Evolutionary conservation across 2,797 vertebrate genomes (phyloP).

Genomic region (Falco rusticolus): DNA sequence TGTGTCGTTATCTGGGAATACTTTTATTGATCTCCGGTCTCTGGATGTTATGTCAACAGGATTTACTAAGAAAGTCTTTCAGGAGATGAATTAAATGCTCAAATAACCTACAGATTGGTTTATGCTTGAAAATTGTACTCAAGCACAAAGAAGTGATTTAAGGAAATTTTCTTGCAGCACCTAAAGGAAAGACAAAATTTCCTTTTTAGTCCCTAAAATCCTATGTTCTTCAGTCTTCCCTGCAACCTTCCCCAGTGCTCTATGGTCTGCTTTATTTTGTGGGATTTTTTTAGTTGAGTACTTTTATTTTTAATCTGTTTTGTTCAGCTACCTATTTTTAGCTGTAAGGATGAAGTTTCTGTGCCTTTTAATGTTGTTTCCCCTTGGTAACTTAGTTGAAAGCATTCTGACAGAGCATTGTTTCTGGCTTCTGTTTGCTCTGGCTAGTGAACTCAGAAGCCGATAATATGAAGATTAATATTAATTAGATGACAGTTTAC

Average conservation of each 20-base stretch:
- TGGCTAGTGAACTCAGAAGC: not conserved
- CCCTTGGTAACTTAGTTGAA: not conserved
- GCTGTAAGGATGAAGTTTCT: not conserved
- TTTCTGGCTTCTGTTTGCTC: not conserved
- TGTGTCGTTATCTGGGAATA: not conserved
- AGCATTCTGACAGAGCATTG: not conserved
- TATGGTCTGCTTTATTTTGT: not conserved
- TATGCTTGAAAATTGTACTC: not conserved
- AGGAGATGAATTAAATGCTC: conserved; percentile 1
- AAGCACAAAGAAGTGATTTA: not conserved
- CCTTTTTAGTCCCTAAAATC: not conserved
- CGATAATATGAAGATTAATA: not conserved
- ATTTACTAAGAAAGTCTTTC: not conserved
- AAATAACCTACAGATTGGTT: conserved; percentile 5
- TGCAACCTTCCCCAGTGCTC: not conserved
- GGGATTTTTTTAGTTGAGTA: not conserved
- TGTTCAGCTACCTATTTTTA: not conserved
- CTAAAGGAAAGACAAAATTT: not conserved
- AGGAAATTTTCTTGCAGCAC: not conserved
- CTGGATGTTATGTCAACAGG: not conserved
- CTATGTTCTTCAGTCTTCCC: not conserved
- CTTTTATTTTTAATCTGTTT: not conserved
- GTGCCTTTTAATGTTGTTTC: not conserved
- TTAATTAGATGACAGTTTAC: not conserved
- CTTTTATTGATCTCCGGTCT: conserved; percentile 31